These are phyloP conservation scores for Cataglyphis hispanica DNA, from an alignment of 1,140 invertebrate species.

Conservation along the genomic window DNA sequence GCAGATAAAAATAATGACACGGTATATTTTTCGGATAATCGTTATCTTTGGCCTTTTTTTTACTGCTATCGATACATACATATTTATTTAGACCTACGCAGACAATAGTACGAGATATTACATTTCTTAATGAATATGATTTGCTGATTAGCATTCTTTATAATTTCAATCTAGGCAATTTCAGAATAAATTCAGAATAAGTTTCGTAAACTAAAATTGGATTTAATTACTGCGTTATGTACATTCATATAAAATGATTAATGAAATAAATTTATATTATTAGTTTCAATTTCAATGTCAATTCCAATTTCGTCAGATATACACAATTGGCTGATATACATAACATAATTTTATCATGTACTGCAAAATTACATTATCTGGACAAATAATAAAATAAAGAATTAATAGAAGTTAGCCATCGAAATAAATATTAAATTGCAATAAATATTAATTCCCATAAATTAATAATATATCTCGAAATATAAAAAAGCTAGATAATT, in stretches of 20 bases:
- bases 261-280: conserved; percentile 3
- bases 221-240: neutral
- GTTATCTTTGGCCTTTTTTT: neutral
- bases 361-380: neutral
- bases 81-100: neutral
- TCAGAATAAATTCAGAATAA: neutral
- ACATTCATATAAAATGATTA: neutral
- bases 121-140: neutral
- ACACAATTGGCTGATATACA: neutral
- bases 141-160: neutral
- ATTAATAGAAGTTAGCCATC: neutral
- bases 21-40: neutral
- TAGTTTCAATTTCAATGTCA: neutral
- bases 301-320: neutral
- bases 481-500: neutral
- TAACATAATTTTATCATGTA: neutral
- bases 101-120: conserved; percentile 5
- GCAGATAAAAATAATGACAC: neutral
- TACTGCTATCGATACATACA: conserved; percentile 21
- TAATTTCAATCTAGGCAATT: neutral
- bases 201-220: neutral
- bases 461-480: neutral
- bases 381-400: neutral
- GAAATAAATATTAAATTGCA: neutral
- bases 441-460: no score